Percentiles rank a stretch among this genome's conserved stretches.
Conservation (phyloP, 2,888 invertebrate species). For the Sminthurinus aureus region DNA sequence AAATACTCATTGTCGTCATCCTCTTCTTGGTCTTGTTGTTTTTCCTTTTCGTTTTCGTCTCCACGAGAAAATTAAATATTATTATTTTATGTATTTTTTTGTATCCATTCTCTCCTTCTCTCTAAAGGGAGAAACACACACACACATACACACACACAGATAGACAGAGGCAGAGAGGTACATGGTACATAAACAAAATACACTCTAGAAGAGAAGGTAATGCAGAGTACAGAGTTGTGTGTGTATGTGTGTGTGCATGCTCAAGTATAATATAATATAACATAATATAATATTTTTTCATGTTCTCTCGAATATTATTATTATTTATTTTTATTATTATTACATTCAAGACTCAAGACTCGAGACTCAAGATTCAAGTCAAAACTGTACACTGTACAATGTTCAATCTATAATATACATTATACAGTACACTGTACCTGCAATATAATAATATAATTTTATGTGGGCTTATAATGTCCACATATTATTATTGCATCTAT, state of each 20-base stretch:
- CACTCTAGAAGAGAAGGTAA: not conserved
- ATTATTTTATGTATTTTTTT: not conserved
- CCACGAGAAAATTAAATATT: slow-evolving; percentile 1
- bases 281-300: not conserved
- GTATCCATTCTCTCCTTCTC: no score
- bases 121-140: no score
- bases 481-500: not conserved
- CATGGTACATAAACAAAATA: not conserved
- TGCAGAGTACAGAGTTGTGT: not conserved
- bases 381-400: no score
- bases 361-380: no score
- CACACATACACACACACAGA: no score
- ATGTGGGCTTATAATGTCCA: not conserved
- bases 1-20: not conserved
- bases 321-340: no score
- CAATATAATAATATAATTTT: no score
- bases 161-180: no score
- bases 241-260: not conserved
- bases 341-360: no score
- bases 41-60: not conserved
- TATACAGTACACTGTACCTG: no score
- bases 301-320: not conserved
- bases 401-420: no score
- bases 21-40: not conserved
- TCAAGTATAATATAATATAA: not conserved